Base-by-base conservation (phyloP, 1,140 invertebrate genomes). In the Scylla paramamosain region DNA sequence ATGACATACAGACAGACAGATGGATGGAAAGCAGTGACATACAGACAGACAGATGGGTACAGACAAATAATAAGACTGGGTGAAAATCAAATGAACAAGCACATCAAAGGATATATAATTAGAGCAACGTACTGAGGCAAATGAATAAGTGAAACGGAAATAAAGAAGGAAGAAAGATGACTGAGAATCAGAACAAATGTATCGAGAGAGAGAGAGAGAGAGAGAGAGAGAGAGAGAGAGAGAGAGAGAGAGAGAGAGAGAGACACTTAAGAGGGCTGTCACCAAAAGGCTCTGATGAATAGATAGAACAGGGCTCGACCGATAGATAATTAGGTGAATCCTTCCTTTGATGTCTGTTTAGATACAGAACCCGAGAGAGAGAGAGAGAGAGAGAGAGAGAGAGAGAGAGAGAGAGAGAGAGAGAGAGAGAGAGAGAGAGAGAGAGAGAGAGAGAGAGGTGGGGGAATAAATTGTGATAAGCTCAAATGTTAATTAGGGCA, bases 351-450 rank as follows among this genome's bases (percentile, higher is more conserved):
- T 77, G 67, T n/a, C n/a, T 77, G 1, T 77, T 25, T 77, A 77
- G 67, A 77, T 77, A 77, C 10, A 67, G 59, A 67, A n/a, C n/a
- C n/a, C n/a, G 52, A 59, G 2, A 59, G 52, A 59, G 2, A 59
- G 52, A 59, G 2, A 59, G 52, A 59, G 2, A 25, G 67, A 77
- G 67, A 77, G 67, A 77, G 67, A 77, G 67, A 77, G 67, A 77
- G 67, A 77, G 67, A 77, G 67, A 77, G 67, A 77, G 67, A 77
- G 67, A 77, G 67, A 77, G 67, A 77, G 67, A 77, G 67, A 77
- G 67, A 77, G 67, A 77, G 67, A 77, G 67, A 77, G 67, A 77
- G 67, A 77, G 59, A 67, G 59, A 67, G 59, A 67, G 59, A 67
- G 59, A 67, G 20, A 25, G 20, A 67, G 20, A 67, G 20, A 67